Evolutionary conservation across 30 jellyfish, hydroid and myxozoan genomes (phyloP), one percentile per base, ranked within the genome.

Genomic region (Rhopilema esculentum): DNA sequence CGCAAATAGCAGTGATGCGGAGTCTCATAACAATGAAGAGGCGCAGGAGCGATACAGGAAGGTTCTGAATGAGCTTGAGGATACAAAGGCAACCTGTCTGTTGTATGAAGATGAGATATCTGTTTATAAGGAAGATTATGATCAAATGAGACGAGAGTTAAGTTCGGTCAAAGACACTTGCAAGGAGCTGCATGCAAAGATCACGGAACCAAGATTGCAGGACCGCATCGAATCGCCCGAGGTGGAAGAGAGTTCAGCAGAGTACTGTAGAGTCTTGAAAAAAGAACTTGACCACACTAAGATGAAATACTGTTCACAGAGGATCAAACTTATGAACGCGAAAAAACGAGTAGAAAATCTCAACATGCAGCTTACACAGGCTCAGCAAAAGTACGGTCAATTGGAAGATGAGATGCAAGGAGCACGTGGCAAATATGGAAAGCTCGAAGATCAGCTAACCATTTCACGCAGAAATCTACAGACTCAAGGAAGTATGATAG

Each of bases 401-500:
- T 86, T 92, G 12, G 98, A 83, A 67, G 79, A 61, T 4, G 93
- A 81, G 32, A 31, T 85, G 75, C 77, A 84, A 20, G 84, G 31
- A 61, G 31, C 87, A 74, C 91, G 89, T 23, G 82, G 68, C 57
- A 92, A 92, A 63, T 93, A 96, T 89, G 78, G 78, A 51, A 84
- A 88, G 69, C 85, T 93, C 83, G 93, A 93, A 28, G 97, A 93
- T 49, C 97, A 88, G 83, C 84, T 93, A 63, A 88, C 77, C 24
- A 31, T 75, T 26, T 67, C 97, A 1, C 96, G 98, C 69, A 88
- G 83, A 30, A 93, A 93, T 31, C 82, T 93, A 67, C 97, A 93
- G 49, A 93, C 97, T 7, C 98, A 93, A 79, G 98, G 97, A 2
- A 83, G 94, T 7, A 93, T 93, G 97, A 91, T 93, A 23, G 98